Conservation (phyloP, 2,888 invertebrate genomes). For the Hemistola chrysoprasaria region DNA sequence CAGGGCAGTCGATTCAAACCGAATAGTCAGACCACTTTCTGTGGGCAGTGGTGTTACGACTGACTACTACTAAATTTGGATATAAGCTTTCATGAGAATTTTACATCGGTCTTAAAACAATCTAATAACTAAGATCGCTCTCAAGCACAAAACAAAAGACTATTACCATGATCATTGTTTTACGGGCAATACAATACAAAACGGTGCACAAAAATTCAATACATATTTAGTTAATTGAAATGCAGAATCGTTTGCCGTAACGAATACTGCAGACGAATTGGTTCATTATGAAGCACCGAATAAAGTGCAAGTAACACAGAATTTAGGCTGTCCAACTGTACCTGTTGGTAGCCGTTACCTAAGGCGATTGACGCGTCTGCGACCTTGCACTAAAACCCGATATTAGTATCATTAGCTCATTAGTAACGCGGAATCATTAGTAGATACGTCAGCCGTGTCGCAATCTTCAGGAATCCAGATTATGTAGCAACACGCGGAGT, state of each 20-base stretch:
- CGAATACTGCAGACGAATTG: too few relatives aligned
- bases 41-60: too few relatives aligned
- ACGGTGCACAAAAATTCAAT: too few relatives aligned
- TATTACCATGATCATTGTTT: too few relatives aligned
- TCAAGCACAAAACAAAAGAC: too few relatives aligned
- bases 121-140: too few relatives aligned
- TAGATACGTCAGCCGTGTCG: slow-evolving; percentile 1
- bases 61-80: too few relatives aligned
- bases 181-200: too few relatives aligned
- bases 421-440: slow-evolving; percentile 7
- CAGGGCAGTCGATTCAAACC: slow-evolving; percentile 40
- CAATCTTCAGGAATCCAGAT: slow-evolving; percentile 11
- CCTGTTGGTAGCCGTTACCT: slow-evolving; percentile 43
- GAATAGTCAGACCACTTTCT: background rate
- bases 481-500: slow-evolving; percentile 7
- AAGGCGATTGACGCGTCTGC: slow-evolving; percentile 34
- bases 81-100: too few relatives aligned
- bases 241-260: too few relatives aligned
- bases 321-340: slow-evolving; percentile 6
- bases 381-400: slow-evolving; percentile 13
- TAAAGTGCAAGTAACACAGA: background rate
- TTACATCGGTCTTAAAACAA: too few relatives aligned
- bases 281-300: slow-evolving; percentile 7
- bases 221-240: too few relatives aligned
- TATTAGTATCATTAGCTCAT: slow-evolving; percentile 12